Evolutionary conservation across 1,140 invertebrate species (phyloP), one percentile per base, ranked within the genome.

Genomic region (Catajapyx aquilonaris): DNA sequence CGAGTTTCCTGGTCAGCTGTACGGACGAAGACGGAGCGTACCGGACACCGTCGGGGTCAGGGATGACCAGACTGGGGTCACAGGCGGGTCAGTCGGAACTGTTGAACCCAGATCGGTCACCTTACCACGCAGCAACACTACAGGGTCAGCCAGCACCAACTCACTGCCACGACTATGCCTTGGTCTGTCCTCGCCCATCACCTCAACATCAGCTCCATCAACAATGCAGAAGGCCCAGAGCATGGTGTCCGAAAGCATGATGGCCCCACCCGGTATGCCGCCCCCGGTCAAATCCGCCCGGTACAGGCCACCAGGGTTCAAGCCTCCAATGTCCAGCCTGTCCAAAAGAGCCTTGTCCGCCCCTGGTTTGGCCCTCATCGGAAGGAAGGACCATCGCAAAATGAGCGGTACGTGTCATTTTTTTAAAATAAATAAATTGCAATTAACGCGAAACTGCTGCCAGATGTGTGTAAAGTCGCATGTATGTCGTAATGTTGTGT

Each of bases 251-350:
- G 36, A 20, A 41, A 41, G 33, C 38, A 44, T 25, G 13, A 4
- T 15, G 33, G 25, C 15, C 32, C 35, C 15, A 37, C 40, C 7
- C 20, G 22, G n/a, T 36, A 33, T 31, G 33, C 31, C 25, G 38
- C 49, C 60, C 73, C 13, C 10, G 47, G 79, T 81, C 2, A 83
- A 85, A 48, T 85, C 80, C 20, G 83, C 83, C 3, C 57, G 84
- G 2, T 87, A 88, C 50, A 58, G 83, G 2, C 80, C 83, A 0
- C 81, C 81, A 0, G 81, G 83, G 0, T 76, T 81, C 54, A 64
- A 62, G 34, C 48, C 51, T 47, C 42, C 46, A 4, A 38, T 47
- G 4, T 54, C 42, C 10, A 47, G 54, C 7, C 66, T 65, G 1
- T 64, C 68, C 11, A 78, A 76, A 40, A 57, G 75, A 15, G 73